These are phyloP conservation scores for Troglohyphantes excavatus DNA, from an alignment of 2,888 invertebrate species.

Conservation along the genomic window DNA sequence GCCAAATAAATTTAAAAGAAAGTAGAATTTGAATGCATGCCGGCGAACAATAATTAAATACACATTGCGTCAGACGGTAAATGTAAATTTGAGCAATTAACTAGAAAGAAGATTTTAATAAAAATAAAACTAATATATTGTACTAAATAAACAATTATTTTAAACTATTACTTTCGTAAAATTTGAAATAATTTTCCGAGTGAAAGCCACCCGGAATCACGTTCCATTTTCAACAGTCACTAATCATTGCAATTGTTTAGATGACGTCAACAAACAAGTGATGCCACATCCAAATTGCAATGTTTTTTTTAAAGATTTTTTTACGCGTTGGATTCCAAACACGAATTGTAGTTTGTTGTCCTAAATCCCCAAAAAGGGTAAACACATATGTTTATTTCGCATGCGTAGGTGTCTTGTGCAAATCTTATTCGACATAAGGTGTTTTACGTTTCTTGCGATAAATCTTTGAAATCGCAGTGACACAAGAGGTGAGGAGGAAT, in stretches of 20 bases:
- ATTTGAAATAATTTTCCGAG: too few species aligned
- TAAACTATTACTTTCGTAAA: too few species aligned
- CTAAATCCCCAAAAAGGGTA: background rate
- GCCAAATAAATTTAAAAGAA: too few species aligned
- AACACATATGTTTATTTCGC: background rate
- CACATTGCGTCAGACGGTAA: too few species aligned
- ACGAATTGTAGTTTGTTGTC: background rate
- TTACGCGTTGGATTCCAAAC: background rate
- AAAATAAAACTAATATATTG: too few species aligned
- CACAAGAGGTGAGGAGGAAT: background rate
- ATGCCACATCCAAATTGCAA: background rate
- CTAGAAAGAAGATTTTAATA: too few species aligned
- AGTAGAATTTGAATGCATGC: too few species aligned
- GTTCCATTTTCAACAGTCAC: background rate
- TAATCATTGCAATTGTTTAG: background rate
- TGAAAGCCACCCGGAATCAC: too few species aligned
- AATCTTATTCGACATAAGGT: background rate
- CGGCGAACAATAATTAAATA: too few species aligned
- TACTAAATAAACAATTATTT: too few species aligned
- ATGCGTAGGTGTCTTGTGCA: background rate
- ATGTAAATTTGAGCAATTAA: too few species aligned
- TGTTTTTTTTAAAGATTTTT: background rate
- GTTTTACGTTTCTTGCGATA: background rate
- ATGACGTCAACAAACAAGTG: background rate
- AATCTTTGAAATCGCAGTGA: background rate